Base-by-base conservation (phyloP, 2,888 invertebrate genomes). In the Amorpha juglandis region DNA sequence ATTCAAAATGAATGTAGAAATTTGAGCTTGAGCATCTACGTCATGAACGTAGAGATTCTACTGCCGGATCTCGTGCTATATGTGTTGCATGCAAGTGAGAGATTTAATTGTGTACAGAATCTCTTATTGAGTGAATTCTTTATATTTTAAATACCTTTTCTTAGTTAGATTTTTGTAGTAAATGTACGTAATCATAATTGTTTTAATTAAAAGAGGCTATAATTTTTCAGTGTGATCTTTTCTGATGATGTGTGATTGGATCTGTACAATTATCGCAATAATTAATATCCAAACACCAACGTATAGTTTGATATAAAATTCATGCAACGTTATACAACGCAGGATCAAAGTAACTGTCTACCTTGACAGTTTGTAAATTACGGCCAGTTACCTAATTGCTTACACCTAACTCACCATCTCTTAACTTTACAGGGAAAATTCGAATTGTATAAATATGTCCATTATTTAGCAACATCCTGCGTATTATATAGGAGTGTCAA, bases 401-500 rank as follows among this genome's bases (percentile, higher is more conserved):
- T 53, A 51, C 67, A 62, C 62, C 68, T 69, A 68, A 69, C n/a
- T n/a, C n/a, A n/a, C n/a, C n/a, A 66, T 35, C 63, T 63, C 62
- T 67, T 65, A 68, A 63, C 65, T 68, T 63, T 35, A 63, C 42
- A 33, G 9, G 42, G 63, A 47, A 48, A 53, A 35, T 58, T 47
- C 58, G 38, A 68, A 71, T 70, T 71, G 71, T 67, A 58, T 62
- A 68, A 72, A 65, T 63, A 63, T 50, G 50, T 63, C 33, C 14
- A 48, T 38, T 55, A 47, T 66, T 68, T 67, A 70, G 63, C 33
- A 68, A 72, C 69, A 67, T 68, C 67, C 70, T 66, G 70, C 65
- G 69, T 69, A 70, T 71, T 75, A 69, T 71, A 74, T 68, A 71
- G 75, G 73, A 72, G 77, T 75, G 76, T 84, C 82, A 75, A 81